Evolutionary conservation across 2,888 invertebrate species (phyloP).

Genomic region (Teleogryllus oceanicus): DNA sequence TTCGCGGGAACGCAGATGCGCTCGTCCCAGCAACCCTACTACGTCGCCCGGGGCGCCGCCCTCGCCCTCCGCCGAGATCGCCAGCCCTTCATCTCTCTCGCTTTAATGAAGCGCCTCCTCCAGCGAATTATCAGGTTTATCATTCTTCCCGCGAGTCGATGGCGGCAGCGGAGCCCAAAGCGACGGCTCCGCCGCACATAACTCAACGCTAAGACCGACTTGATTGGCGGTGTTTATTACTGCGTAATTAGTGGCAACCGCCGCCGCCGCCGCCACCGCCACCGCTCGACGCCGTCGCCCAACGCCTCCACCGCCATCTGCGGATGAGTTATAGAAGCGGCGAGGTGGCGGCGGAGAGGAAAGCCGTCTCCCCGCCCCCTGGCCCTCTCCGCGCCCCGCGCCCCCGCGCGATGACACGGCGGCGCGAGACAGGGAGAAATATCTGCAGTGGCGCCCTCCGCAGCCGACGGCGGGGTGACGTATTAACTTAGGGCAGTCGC

Average conservation of each 20-base stretch:
- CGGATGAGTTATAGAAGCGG: slow-evolving; percentile 18
- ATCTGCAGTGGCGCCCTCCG: slow-evolving; percentile 3
- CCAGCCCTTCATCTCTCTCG: neutral
- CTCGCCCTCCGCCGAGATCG: too few species aligned
- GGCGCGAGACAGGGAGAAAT: neutral
- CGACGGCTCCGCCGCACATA: neutral
- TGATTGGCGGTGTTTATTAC: slow-evolving; percentile 34
- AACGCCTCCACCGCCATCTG: neutral
- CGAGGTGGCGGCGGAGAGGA: neutral
- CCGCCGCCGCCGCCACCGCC: neutral
- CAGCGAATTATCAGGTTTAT: slow-evolving; percentile 4
- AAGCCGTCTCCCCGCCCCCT: neutral
- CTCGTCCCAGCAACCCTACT: too few species aligned
- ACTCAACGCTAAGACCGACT: slow-evolving; percentile 29
- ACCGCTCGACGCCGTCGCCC: neutral
- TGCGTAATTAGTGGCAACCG: slow-evolving; percentile 31
- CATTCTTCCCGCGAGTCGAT: neutral
- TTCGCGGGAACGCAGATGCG: too few species aligned
- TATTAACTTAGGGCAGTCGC: neutral
- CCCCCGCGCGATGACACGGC: neutral
- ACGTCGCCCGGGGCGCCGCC: too few species aligned
- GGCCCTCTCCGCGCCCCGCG: neutral
- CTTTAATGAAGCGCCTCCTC: neutral
- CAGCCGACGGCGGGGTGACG: neutral
- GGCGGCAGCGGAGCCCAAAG: neutral